Conservation (phyloP, 2,113 vertebrate genomes). For the Nyctereutes procyonoides region DNA sequence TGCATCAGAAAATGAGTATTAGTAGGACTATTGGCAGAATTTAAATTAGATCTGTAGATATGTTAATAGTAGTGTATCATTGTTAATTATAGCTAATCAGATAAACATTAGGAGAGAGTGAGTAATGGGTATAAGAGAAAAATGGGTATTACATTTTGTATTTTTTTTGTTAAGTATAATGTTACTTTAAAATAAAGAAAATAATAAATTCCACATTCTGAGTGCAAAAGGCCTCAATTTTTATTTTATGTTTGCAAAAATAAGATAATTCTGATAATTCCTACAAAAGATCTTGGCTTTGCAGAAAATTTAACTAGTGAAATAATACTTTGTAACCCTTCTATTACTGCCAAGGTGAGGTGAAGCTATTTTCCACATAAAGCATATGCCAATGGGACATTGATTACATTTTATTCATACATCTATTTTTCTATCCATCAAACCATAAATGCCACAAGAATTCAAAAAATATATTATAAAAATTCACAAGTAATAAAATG, state of each 20-base stretch:
- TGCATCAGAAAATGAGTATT: not conserved
- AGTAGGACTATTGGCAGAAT: not conserved
- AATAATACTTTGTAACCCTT: not conserved
- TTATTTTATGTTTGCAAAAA: not conserved
- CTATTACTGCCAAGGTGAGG: not conserved
- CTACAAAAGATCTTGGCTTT: not conserved
- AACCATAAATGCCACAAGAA: not conserved
- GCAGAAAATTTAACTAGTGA: not conserved
- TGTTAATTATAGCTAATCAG: not conserved
- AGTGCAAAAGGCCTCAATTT: not conserved
- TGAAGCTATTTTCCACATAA: not conserved
- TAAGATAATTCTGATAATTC: not conserved
- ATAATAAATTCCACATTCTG: not conserved
- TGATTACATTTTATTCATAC: not conserved
- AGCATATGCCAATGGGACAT: not conserved
- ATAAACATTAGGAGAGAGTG: not conserved
- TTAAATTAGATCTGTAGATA: not conserved
- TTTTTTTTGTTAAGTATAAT: not conserved
- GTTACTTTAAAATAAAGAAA: not conserved
- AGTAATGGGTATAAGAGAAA: not conserved
- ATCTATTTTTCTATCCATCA: not conserved
- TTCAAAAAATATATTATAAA: not conserved
- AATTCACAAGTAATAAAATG: not conserved
- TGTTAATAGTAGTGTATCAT: not conserved
- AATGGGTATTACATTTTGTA: not conserved